These are phyloP conservation scores for Esox niger DNA, from an alignment of 2,113 vertebrate genomes.

Conservation along the genomic window DNA sequence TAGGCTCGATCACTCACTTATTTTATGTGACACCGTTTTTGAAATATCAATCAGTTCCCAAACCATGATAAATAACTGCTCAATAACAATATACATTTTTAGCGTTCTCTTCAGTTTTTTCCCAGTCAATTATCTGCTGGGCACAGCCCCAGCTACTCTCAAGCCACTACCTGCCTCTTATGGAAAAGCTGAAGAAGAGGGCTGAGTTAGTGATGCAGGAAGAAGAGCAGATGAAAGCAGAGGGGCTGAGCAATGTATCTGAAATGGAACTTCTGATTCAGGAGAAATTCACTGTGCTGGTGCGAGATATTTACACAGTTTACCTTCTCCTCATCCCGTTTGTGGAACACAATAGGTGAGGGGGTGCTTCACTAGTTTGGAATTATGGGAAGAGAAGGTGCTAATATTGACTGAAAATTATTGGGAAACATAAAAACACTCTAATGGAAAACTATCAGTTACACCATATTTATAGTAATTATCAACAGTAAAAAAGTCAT, in stretches of 20 bases:
- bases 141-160: conserved; percentile 81
- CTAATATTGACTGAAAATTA: no score
- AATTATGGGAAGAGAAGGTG: no score
- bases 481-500: no score
- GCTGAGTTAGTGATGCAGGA: conserved; percentile 83
- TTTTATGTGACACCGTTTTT: no score
- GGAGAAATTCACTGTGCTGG: conserved; percentile 86
- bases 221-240: conserved; percentile 88
- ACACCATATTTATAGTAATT: no score
- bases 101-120: conserved; percentile 82
- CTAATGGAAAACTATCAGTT: no score
- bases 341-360: conserved; percentile 90
- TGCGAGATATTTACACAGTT: conserved; percentile 92
- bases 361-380: no score
- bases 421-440: no score
- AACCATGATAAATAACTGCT: no score
- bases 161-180: conserved; percentile 90
- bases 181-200: conserved; percentile 94
- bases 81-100: no score
- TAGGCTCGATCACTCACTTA: no score
- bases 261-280: conserved; percentile 90
- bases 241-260: conserved; percentile 79
- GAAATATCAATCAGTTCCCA: no score
- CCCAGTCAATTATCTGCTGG: conserved; percentile 88
- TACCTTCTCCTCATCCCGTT: conserved; percentile 93